Evolutionary conservation across 2,113 vertebrate species (phyloP), one percentile per base, ranked within the genome.

Genomic region (Melozone crissalis): DNA sequence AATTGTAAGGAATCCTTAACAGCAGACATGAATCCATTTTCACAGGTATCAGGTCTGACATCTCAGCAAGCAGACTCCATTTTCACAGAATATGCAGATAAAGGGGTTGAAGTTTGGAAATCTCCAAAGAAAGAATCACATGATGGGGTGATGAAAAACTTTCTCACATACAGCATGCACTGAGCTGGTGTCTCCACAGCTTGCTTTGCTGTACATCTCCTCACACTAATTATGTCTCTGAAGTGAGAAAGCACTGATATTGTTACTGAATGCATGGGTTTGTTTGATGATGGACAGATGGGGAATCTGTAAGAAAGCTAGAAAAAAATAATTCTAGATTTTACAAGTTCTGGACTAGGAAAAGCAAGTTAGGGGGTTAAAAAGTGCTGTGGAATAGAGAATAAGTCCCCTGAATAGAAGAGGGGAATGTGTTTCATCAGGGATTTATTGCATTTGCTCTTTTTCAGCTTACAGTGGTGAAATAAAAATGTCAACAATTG

Each of bases 401-500:
- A 28, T 67, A 92, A 87, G 15, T 76, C 63, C 65, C 27, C n/a
- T 69, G 72, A 62, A 43, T 37, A 61, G 35, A 74, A 52, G 44
- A 93, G 13, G 2, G 0, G 22, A 78, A 72, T 61, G 35, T 88
- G 22, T 77, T 93, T 92, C 81, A 44, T 74, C 51, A 57, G 44
- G 58, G 31, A 63, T 91, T 86, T 95, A 77, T 83, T 93, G 47
- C 67, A 74, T 90, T 94, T 90, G 58, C 37, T 85, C 43, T 43
- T 94, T 82, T 86, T 74, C 79, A 92, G 39, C 5, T 81, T 88
- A 67, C 37, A 74, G 37, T 27, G 41, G 61, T 69, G 61, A 93
- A 92, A 84, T 84, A 90, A 94, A 94, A 91, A 92, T 35, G 44
- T 74, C 85, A 93, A 52, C 35, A 90, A 52, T 55, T 80, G 84